Percentiles rank a stretch among this genome's conserved stretches.
Conservation (phyloP, 2,888 invertebrate genomes). For the Drosophila mayaguana region DNA sequence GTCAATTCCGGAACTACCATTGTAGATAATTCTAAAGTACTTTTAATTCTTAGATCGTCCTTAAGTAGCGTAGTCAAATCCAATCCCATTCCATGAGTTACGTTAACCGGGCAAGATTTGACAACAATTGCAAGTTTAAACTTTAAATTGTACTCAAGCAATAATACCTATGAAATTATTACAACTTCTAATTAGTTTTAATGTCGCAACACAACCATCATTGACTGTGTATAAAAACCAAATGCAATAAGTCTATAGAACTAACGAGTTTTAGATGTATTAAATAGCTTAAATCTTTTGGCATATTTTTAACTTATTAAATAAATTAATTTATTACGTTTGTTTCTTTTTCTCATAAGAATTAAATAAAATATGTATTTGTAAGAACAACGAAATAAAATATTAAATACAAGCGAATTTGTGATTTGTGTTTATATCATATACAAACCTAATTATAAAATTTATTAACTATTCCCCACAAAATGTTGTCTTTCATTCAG, state of each 20-base stretch:
- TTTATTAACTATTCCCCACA: not conserved
- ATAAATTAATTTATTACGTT: constrained; percentile 60
- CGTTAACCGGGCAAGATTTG: constrained; percentile 2
- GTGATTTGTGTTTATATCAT: constrained; percentile 4
- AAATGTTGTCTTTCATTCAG: not conserved
- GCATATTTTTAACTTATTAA: constrained; percentile 50
- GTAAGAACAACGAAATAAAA: constrained; percentile 42
- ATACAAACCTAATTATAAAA: not conserved
- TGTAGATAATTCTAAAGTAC: constrained; percentile 38
- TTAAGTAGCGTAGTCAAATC: constrained; percentile 28
- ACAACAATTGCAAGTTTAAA: constrained; percentile 25
- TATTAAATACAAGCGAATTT: constrained; percentile 32
- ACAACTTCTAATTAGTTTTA: constrained; percentile 37
- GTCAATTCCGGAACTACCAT: constrained; percentile 35
- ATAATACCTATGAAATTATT: constrained; percentile 31
- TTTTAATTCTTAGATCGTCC: constrained; percentile 23
- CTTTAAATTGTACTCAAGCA: constrained; percentile 44
- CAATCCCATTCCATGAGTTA: constrained; percentile 5
- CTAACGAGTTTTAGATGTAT: constrained; percentile 61
- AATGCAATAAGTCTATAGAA: constrained; percentile 56
- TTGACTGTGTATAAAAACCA: constrained; percentile 60
- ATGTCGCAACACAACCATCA: constrained; percentile 40
- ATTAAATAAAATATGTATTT: constrained; percentile 31
- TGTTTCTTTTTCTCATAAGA: constrained; percentile 53
- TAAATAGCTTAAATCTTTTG: constrained; percentile 65